Evolutionary conservation across 1,140 invertebrate species (phyloP), one percentile per base, ranked within the genome.

Genomic region (Mamestra configurata): DNA sequence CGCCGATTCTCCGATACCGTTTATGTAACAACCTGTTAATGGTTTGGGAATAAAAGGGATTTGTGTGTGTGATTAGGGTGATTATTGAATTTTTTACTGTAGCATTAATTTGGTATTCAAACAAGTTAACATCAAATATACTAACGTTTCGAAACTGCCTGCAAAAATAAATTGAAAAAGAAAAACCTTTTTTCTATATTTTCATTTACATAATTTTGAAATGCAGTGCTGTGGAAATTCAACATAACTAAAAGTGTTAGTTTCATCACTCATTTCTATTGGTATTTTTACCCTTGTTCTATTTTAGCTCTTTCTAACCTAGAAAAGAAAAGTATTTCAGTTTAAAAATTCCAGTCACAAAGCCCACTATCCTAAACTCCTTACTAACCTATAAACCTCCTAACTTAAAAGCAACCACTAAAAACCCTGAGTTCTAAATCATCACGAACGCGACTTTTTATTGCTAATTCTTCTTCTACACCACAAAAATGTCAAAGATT

Each of bases 401-500:
- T 13, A 46, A 37, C 15, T 20, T 1, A 55, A 55, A 72, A 31
- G 2, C 24, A 7, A 35, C 13, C 24, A 6, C 27, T n/a, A 40
- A 75, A 71, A 75, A 43, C 35, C 35, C 22, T 15, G 35, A 27
- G 61, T 84, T 82, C 79, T 84, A 70, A 78, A 78, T 78, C 76
- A 78, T 78, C 71, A 7, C 37, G 57, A 27, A 76, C 40, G 57
- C 46, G 15, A 70, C 43, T 22, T 79, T 84, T 84, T 84, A 81
- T 81, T 77, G 79, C 82, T 86, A 86, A 89, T 88, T 83, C 84
- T 84, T 86, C 77, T 84, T 82, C 79, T 79, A 78, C 79, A 77
- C 86, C 82, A 87, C 86, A 90, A 88, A 88, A 90, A 90, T 88
- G 87, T 84, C 57, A 75, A 68, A 86, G 86, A 90, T 88, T 88